These are phyloP conservation scores for Apodemia zela DNA, from an alignment of 2,888 invertebrate genomes.

Conservation along the genomic window DNA sequence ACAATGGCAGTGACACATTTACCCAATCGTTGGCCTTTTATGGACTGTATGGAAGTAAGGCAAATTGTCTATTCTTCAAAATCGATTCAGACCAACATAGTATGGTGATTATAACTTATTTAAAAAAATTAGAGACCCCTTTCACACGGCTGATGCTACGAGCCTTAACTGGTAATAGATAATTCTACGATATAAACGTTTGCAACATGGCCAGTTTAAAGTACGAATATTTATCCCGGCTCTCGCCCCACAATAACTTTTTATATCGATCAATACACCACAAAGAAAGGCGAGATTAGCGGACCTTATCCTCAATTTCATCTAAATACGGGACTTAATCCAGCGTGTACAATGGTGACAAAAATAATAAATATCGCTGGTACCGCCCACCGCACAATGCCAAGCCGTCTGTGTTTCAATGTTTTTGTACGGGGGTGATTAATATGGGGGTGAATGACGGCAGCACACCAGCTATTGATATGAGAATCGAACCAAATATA, in stretches of 20 bases:
- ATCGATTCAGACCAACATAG: too few species aligned
- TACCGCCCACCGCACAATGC: slow-evolving; percentile 54
- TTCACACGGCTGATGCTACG: too few species aligned
- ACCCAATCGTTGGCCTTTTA: too few species aligned
- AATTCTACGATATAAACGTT: too few species aligned
- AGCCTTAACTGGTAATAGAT: too few species aligned
- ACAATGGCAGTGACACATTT: too few species aligned
- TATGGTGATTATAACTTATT: too few species aligned
- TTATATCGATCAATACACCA: slow-evolving; percentile 58
- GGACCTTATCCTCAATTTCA: slow-evolving; percentile 76
- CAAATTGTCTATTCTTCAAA: too few species aligned
- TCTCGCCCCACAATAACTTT: background rate
- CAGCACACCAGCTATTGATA: slow-evolving; percentile 62
- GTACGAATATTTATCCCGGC: too few species aligned
- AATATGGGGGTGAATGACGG: slow-evolving; percentile 54
- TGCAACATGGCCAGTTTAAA: too few species aligned
- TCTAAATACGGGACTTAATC: slow-evolving; percentile 77
- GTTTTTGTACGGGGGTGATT: slow-evolving; percentile 68
- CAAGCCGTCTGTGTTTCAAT: slow-evolving; percentile 55
- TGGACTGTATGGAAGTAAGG: too few species aligned
- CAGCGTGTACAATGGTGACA: slow-evolving; percentile 69
- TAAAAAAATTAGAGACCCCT: too few species aligned
- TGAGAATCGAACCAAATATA: slow-evolving; percentile 26
- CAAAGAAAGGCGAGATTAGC: slow-evolving; percentile 66
- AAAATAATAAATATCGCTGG: slow-evolving; percentile 76